Evolutionary conservation across 2,797 vertebrate genomes (phyloP).

Genomic region (Pempheris klunzingeri): DNA sequence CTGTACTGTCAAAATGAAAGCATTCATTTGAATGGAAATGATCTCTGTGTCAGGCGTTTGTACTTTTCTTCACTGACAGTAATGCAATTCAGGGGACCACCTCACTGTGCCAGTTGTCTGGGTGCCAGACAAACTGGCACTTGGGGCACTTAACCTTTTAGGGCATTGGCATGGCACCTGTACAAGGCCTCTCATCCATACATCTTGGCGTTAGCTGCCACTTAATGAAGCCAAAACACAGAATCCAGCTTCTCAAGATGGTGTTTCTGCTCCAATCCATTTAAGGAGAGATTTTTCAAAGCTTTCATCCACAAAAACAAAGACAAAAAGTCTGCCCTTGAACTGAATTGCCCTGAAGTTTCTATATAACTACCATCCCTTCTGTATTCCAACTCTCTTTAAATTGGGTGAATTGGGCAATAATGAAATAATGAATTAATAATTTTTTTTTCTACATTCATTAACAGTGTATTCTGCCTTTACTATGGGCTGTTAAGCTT

Average conservation of each 20-base stretch:
- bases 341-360: slow-evolving; percentile 11
- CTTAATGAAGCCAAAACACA: slow-evolving; percentile 72
- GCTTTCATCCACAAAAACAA: slow-evolving; percentile 40
- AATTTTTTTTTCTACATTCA: not conserved
- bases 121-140: slow-evolving; percentile 82
- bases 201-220: slow-evolving; percentile 65
- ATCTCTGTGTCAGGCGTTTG: slow-evolving; percentile 70
- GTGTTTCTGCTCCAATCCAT: slow-evolving; percentile 62
- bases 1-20: slow-evolving; percentile 70
- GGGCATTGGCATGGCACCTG: slow-evolving; percentile 80
- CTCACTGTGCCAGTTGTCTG: slow-evolving; percentile 80
- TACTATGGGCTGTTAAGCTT: not conserved
- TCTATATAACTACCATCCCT: not conserved
- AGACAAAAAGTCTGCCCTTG: slow-evolving; percentile 29
- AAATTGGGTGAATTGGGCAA: too few species aligned
- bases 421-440: too few species aligned
- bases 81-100: slow-evolving; percentile 80
- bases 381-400: not conserved
- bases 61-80: slow-evolving; percentile 80
- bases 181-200: slow-evolving; percentile 74
- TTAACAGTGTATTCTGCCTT: too few species aligned
- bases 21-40: slow-evolving; percentile 72
- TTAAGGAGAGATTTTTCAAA: slow-evolving; percentile 67
- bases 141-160: slow-evolving; percentile 84
- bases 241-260: slow-evolving; percentile 58